Percentiles rank a stretch among this genome's conserved stretches.
These are phyloP conservation scores for Aleadryas rufinucha DNA, from an alignment of 2,113 vertebrate genomes.

Conservation along the genomic window DNA sequence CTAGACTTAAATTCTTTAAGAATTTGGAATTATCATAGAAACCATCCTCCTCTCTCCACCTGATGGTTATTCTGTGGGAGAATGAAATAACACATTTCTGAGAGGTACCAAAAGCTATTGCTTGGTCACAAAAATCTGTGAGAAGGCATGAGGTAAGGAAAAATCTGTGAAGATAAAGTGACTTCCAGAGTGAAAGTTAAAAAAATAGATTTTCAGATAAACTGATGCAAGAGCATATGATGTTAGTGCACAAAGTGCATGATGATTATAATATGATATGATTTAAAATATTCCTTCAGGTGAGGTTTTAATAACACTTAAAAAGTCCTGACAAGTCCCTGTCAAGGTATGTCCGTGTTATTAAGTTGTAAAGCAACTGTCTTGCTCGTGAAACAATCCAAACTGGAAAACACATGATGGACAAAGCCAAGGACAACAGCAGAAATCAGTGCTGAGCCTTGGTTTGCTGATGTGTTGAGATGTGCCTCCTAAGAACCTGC, in stretches of 20 bases:
- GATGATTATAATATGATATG: constrained; percentile 30
- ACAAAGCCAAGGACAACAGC: constrained; percentile 41
- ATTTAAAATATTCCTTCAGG: constrained; percentile 41
- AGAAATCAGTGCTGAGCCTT: not conserved
- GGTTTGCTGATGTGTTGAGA: not conserved
- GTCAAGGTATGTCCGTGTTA: constrained; percentile 29
- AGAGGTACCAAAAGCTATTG: not conserved
- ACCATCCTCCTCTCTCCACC: not conserved
- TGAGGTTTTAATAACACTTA: constrained; percentile 26
- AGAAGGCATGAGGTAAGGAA: not conserved
- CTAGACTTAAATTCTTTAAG: not conserved
- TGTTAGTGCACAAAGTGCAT: not conserved
- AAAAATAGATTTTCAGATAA: not conserved
- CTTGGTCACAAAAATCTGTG: not conserved
- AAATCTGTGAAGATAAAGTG: not conserved
- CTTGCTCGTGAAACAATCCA: not conserved
- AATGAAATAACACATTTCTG: not conserved
- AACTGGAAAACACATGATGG: not conserved
- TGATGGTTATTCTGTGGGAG: not conserved
- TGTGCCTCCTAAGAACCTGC: not conserved
- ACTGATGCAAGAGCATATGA: not conserved
- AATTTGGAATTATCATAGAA: not conserved
- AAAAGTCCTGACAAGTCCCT: constrained; percentile 45
- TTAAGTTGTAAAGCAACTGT: constrained; percentile 3
- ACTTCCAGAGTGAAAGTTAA: not conserved